Evolutionary conservation across 1,140 invertebrate genomes (phyloP).

Genomic region (Drosophila parabipectinata): DNA sequence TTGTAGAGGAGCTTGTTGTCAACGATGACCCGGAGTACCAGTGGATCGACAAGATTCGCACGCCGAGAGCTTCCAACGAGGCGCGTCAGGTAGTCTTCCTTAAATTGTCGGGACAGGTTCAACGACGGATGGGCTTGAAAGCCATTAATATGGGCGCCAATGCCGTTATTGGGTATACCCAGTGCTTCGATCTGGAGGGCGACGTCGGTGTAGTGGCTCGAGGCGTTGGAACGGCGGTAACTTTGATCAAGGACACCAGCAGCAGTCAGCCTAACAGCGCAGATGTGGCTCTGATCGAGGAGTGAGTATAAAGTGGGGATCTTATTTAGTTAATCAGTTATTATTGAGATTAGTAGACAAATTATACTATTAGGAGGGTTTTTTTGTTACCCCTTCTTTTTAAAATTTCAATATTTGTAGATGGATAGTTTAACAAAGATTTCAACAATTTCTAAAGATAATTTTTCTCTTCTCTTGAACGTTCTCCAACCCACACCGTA

Average conservation of each 20-base stretch:
- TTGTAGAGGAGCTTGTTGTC: slow-evolving; percentile 98
- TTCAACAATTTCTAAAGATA: slow-evolving; percentile 51
- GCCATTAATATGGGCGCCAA: slow-evolving; percentile 97
- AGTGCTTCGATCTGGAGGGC: slow-evolving; percentile 98
- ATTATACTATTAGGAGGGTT: neutral
- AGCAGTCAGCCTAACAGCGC: slow-evolving; percentile 81
- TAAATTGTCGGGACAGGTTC: slow-evolving; percentile 96
- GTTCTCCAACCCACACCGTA: slow-evolving; percentile 51
- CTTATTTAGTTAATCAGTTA: neutral
- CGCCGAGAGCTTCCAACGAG: slow-evolving; percentile 97
- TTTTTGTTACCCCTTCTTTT: neutral
- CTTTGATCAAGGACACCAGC: slow-evolving; percentile 86
- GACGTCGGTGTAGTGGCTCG: slow-evolving; percentile 97
- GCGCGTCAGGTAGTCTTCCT: slow-evolving; percentile 97
- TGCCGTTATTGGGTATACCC: slow-evolving; percentile 97
- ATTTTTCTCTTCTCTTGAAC: slow-evolving; percentile 68
- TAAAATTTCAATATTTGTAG: neutral
- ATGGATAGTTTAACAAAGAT: neutral
- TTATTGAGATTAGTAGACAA: neutral
- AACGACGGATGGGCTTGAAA: slow-evolving; percentile 97
- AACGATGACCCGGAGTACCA: slow-evolving; percentile 99
- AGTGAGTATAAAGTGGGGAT: slow-evolving; percentile 86
- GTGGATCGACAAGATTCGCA: slow-evolving; percentile 99
- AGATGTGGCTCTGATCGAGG: slow-evolving; percentile 85
- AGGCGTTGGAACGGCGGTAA: slow-evolving; percentile 96